Evolutionary conservation across 2,888 invertebrate genomes (phyloP).

Genomic region (Eupithecia pulchellata): DNA sequence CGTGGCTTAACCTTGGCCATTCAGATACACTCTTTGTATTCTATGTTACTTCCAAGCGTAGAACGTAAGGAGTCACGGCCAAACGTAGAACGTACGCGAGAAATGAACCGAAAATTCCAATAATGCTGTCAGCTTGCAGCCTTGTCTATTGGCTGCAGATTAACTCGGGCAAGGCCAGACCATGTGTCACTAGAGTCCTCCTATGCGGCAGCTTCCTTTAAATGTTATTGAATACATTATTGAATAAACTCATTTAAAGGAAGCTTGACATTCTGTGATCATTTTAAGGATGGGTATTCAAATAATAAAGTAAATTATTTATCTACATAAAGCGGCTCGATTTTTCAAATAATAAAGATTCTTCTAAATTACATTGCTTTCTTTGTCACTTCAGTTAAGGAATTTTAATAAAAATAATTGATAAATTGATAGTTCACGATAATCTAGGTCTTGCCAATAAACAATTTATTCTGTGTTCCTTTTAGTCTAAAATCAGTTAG

Average conservation of each 20-base stretch:
- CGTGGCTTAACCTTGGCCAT: not conserved
- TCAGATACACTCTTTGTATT: not conserved
- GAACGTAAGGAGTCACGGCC: not conserved
- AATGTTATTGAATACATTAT: no score
- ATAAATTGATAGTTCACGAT: not conserved
- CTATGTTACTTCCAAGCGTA: not conserved
- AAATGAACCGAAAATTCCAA: conserved; percentile 40
- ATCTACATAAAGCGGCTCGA: not conserved
- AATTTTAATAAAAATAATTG: not conserved
- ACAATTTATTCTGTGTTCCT: not conserved
- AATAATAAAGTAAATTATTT: not conserved
- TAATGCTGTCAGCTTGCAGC: conserved; percentile 37
- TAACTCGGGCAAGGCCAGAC: conserved; percentile 31
- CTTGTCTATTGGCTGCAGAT: conserved; percentile 33
- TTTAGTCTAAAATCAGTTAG: not conserved
- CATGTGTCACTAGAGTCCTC: conserved; percentile 29
- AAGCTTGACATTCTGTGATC: not conserved
- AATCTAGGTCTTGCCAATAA: not conserved
- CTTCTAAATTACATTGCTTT: not conserved
- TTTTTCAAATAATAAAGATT: not conserved
- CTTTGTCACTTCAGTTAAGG: not conserved
- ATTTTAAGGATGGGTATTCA: not conserved
- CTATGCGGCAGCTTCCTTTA: no score
- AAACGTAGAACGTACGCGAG: conserved; percentile 10
- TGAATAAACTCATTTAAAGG: not conserved